Conservation (phyloP, 37 sponge, comb jelly and placozoan species). For the Halisarca cf. caerulea region DNA sequence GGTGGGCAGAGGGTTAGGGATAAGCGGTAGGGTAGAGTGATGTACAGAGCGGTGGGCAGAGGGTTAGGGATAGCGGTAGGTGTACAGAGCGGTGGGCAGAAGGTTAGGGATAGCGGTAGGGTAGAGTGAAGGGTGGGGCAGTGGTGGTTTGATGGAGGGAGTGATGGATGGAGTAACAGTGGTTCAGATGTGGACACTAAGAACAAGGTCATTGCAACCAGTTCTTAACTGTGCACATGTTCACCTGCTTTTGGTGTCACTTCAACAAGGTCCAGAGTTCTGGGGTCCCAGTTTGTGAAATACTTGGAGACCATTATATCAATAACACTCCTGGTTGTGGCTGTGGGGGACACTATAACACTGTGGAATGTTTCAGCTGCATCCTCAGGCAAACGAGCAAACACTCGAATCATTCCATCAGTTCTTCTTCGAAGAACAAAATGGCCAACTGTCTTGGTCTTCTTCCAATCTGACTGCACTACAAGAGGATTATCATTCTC, state of each 20-base stretch:
- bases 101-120: no score
- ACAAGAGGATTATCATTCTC: conserved; percentile 31
- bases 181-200: no score
- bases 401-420: conserved; percentile 56
- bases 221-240: no score
- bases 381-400: conserved; percentile 22
- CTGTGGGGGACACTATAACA: conserved; percentile 42
- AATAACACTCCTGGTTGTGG: conserved; percentile 35
- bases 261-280: conserved; percentile 29
- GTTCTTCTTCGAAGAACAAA: conserved; percentile 38
- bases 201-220: no score
- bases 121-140: no score
- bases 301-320: conserved; percentile 9
- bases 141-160: no score
- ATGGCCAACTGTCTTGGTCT: neutral
- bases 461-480: neutral
- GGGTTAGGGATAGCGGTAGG: no score
- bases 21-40: no score
- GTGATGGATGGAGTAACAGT: no score
- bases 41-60: no score
- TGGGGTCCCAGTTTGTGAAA: neutral
- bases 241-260: conserved; percentile 29
- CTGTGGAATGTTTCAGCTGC: conserved; percentile 53
- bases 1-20: no score
- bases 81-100: no score